These are phyloP conservation scores for Venustaconcha ellipsiformis DNA, from an alignment of 1,140 invertebrate species.

Conservation along the genomic window DNA sequence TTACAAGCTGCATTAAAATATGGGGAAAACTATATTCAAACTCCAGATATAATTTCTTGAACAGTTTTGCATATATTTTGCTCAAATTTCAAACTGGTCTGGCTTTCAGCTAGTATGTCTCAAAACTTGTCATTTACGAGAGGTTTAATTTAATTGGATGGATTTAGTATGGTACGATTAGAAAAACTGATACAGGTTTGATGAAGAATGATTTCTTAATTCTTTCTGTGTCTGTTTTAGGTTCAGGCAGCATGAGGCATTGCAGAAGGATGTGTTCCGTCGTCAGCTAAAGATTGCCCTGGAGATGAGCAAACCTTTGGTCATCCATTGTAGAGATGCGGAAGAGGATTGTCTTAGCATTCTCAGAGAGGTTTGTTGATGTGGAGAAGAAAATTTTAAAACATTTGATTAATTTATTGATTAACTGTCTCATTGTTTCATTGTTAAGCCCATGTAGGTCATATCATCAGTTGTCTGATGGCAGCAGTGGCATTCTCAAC, in stretches of 20 bases:
- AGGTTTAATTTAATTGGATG: too few species aligned
- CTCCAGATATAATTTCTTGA: too few species aligned
- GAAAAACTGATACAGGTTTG: neutral
- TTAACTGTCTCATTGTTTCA: neutral
- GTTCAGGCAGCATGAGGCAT: slow-evolving; percentile 48
- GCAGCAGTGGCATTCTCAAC: too few species aligned
- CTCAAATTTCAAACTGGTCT: too few species aligned
- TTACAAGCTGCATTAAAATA: too few species aligned
- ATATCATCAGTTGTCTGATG: neutral
- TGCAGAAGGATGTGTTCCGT: slow-evolving; percentile 68
- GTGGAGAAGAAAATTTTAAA: too few species aligned
- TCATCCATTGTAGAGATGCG: slow-evolving; percentile 70
- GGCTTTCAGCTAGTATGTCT: too few species aligned
- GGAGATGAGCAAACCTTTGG: slow-evolving; percentile 64
- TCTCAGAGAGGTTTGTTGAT: slow-evolving; percentile 61
- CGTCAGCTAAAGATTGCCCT: slow-evolving; percentile 67
- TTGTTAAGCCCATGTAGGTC: neutral
- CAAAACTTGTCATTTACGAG: too few species aligned
- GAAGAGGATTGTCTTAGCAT: slow-evolving; percentile 67
- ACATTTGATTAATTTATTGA: neutral
- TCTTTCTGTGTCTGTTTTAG: slow-evolving; percentile 37
- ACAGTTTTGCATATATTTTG: too few species aligned
- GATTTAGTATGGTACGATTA: too few species aligned
- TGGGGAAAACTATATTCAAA: too few species aligned
- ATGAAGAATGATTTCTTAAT: neutral